Base-by-base conservation (phyloP, 2,113 vertebrate genomes). In the Scomber colias region DNA sequence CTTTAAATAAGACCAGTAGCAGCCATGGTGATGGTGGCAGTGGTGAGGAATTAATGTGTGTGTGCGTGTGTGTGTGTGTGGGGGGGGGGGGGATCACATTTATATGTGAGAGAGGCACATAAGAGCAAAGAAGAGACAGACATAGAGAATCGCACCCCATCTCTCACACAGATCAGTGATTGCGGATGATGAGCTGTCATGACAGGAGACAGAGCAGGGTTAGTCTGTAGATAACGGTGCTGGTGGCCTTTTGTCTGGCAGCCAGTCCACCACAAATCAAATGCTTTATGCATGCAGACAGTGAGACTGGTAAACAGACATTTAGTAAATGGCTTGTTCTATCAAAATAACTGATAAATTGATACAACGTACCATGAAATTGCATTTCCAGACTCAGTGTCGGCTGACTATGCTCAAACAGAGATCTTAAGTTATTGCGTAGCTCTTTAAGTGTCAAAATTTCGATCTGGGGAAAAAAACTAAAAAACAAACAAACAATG, bases 221-320 rank as follows among this genome's bases (percentile, higher is more conserved):
- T 83, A 71, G 76, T 75, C 68, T 78, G 73, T 53, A 77, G 83
- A 76, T 80, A 79, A 79, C 77, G 10, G 46, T 54, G 15, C 46
- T 31, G 85, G 86, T 92, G 90, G 90, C 88, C 85, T 92, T 91
- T 90, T 82, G 70, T 82, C 75, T 88, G 72, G 46, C 75, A 73
- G 46, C 68, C 45, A 10, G 48, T 82, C 67, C 67, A 16, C 70
- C 63, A 60, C 74, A 78, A 79, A 84, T 87, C 84, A 88, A 69
- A 84, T 81, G 71, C 67, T 82, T 83, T 77, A 65, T 69, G 63
- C 70, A 79, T 59, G 65, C 84, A 85, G 81, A 83, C 81, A 82
- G 67, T 53, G 63, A 83, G 82, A 48, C 75, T 15, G 77, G 78
- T 82, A 82, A 89, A 90, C 73, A 84, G 80, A 71, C 83, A 68